Conservation (phyloP, 1,140 invertebrate genomes). For the Bombus impatiens region DNA sequence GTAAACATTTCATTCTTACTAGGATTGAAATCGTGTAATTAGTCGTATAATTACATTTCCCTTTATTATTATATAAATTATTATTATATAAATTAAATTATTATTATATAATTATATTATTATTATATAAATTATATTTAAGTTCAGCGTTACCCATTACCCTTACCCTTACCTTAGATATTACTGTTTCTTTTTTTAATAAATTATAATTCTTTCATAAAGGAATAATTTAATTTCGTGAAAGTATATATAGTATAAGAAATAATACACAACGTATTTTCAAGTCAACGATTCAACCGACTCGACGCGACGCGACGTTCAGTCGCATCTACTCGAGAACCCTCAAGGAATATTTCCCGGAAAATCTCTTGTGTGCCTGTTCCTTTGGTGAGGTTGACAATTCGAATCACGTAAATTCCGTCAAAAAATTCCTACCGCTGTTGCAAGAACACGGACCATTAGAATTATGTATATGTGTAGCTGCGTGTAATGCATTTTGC, state of each 20-base stretch:
- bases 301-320: background rate
- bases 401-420: constrained; percentile 58
- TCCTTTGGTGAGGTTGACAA: constrained; percentile 51
- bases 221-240: background rate
- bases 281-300: background rate
- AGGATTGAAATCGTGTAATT: too few species aligned
- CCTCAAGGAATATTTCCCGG: background rate
- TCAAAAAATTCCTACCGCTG: constrained; percentile 55
- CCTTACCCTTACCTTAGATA: background rate
- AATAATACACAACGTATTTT: background rate
- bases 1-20: too few species aligned
- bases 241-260: background rate
- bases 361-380: constrained; percentile 8
- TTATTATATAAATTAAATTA: too few species aligned
- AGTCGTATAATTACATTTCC: background rate
- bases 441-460: constrained; percentile 27
- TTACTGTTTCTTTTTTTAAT: background rate
- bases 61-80: background rate
- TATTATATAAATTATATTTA: background rate
- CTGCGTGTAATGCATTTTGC: constrained; percentile 25
- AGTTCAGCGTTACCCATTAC: background rate
- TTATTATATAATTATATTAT: too few species aligned
- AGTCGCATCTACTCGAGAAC: background rate
- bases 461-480: constrained; percentile 12
- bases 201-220: background rate